Evolutionary conservation across 2,797 vertebrate genomes (phyloP), one percentile per base, ranked within the genome.

Genomic region (Intellagama lesueurii): DNA sequence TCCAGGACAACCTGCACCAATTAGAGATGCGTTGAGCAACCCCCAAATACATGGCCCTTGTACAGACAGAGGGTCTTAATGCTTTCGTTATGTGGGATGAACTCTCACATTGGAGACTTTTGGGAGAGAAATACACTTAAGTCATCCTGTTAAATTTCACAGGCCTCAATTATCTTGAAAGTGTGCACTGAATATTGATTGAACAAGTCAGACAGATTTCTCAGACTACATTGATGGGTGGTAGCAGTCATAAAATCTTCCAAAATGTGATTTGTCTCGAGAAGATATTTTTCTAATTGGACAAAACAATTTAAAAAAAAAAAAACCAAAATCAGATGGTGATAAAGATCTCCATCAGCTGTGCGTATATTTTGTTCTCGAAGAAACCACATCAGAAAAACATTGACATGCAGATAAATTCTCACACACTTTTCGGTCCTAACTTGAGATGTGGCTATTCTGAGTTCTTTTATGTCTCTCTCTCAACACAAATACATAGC

Each of bases 141-240:
- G 9, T 52, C 69, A 87, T 73, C 60, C 56, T 68, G 35, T 49
- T 83, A 49, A 47, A 68, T 83, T 82, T 76, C 44, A 76, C 52
- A 82, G 30, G 52, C 60, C 56, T 88, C 80, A 88, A 68, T 87
- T 75, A 82, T 76, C 72, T 77, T 83, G 72, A 28, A 56, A 83
- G 16, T 47, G 6, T 75, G 73, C 28, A 12, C 80, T 88, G 70
- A 24, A n/a, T 77, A 88, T 76, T 77, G 72, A 88, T 66, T 22
- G 6, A 83, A 83, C 1, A 26, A 77, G 56, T n/a, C 80, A 52
- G n/a, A 24, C 35, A 88, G 60, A 47, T 69, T 88, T 77, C 60
- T 83, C 81, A 88, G 60, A 66, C 81, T 77, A 77, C 49, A 83
- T 17, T 66, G 81, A 83, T 66, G 56, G 66, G 19, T 66, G 56